Conservation (phyloP, 2,888 invertebrate genomes). For the Chorisops tibialis region DNA sequence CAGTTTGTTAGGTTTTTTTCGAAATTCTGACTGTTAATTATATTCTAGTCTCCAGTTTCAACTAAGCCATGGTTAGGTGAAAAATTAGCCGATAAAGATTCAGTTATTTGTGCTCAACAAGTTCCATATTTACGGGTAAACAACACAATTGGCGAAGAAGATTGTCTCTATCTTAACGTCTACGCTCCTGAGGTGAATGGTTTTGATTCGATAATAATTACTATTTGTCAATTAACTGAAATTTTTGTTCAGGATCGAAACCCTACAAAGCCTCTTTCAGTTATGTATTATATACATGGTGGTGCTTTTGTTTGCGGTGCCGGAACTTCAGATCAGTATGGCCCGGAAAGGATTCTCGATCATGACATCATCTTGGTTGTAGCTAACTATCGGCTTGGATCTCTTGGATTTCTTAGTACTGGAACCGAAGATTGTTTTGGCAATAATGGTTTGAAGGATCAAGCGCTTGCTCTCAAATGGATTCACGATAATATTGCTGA, state of each 20-base stretch:
- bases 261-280: slow-evolving; percentile 53
- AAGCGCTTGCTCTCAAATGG: slow-evolving; percentile 56
- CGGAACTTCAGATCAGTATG: slow-evolving; percentile 60
- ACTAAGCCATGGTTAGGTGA: slow-evolving; percentile 61
- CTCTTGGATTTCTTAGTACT: slow-evolving; percentile 59
- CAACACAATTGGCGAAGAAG: slow-evolving; percentile 69
- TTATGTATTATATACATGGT: slow-evolving; percentile 59
- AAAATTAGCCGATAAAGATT: slow-evolving; percentile 62
- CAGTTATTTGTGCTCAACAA: slow-evolving; percentile 59
- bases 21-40: not conserved
- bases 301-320: slow-evolving; percentile 68
- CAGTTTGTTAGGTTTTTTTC: slow-evolving; percentile 30
- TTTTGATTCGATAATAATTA: not conserved
- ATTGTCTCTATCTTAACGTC: slow-evolving; percentile 79
- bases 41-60: slow-evolving; percentile 61
- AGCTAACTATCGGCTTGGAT: slow-evolving; percentile 61
- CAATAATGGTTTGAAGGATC: slow-evolving; percentile 61
- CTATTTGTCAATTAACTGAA: not conserved
- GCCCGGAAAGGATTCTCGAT: slow-evolving; percentile 62
- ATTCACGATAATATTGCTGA: slow-evolving; percentile 56
- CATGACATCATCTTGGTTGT: slow-evolving; percentile 62
- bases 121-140: slow-evolving; percentile 63
- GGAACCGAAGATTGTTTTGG: slow-evolving; percentile 58
- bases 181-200: slow-evolving; percentile 51
- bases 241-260: not conserved